Evolutionary conservation across 1,140 invertebrate genomes (phyloP).

Genomic region (Octopus sinensis): DNA sequence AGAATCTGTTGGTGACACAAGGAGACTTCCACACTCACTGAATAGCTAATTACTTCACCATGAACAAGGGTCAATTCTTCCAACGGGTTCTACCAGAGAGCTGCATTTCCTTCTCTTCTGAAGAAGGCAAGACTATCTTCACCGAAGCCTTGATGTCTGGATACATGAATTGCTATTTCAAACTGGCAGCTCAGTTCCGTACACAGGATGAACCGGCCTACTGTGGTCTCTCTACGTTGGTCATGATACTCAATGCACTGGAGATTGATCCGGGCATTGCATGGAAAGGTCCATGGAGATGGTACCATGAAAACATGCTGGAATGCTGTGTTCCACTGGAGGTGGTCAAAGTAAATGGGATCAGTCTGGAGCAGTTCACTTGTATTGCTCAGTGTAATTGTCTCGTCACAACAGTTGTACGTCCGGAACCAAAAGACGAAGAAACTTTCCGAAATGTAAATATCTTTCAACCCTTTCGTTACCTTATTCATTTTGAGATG

Average conservation of each 20-base stretch:
- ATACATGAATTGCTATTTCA: slow-evolving; percentile 40
- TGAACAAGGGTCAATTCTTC: slow-evolving; percentile 24
- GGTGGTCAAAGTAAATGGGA: slow-evolving; percentile 28
- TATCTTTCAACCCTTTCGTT: too few relatives aligned
- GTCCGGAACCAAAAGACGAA: background rate
- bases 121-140: slow-evolving; percentile 40
- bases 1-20: too few relatives aligned
- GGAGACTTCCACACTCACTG: too few relatives aligned
- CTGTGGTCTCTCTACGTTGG: slow-evolving; percentile 47
- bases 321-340: slow-evolving; percentile 41
- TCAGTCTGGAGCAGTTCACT: slow-evolving; percentile 37
- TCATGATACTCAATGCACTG: slow-evolving; percentile 41
- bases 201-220: slow-evolving; percentile 49
- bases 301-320: slow-evolving; percentile 47
- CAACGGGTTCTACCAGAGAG: slow-evolving; percentile 34
- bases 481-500: too few relatives aligned
- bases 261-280: slow-evolving; percentile 45
- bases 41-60: too few relatives aligned
- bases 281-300: slow-evolving; percentile 45
- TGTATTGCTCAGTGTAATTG: slow-evolving; percentile 35
- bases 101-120: slow-evolving; percentile 40
- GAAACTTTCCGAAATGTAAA: slow-evolving; percentile 26
- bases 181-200: slow-evolving; percentile 42
- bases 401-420: slow-evolving; percentile 15
- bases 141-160: slow-evolving; percentile 33